phyloP scores from a whole-genome alignment of 2,113 vertebrate genomes.

The Zosterops japonicus region DNA sequence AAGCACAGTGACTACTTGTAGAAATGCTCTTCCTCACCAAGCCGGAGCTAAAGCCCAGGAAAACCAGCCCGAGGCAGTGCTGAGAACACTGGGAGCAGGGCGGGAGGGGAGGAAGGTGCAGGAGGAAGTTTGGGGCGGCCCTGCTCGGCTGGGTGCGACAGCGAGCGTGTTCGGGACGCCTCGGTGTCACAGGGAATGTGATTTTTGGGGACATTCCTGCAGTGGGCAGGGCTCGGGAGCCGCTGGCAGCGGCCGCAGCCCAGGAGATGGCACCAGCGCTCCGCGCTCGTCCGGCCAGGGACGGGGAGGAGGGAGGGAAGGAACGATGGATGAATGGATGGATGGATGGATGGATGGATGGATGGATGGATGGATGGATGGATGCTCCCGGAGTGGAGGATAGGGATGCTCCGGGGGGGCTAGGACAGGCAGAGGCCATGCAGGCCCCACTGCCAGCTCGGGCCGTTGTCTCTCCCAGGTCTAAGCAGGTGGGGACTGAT shows the following conservation, averaged over 20 bases:
- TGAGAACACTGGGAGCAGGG: neutral
- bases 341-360: no score
- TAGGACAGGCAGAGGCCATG: neutral
- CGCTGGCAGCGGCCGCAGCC: neutral
- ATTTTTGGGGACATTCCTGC: rapidly evolving
- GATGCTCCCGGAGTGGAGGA: neutral
- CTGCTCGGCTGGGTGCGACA: neutral
- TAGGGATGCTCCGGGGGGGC: neutral
- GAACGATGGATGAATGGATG: neutral
- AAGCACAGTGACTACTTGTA: neutral
- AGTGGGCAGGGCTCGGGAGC: neutral
- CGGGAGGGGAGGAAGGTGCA: neutral
- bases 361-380: neutral
- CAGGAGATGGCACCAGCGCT: conserved; percentile 58
- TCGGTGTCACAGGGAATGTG: rapidly evolving
- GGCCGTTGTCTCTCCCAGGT: neutral
- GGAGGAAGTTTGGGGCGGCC: neutral
- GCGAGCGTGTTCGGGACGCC: rapidly evolving
- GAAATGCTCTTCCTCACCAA: neutral
- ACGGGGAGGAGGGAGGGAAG: neutral
- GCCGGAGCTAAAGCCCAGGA: neutral
- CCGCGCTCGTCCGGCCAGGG: neutral
- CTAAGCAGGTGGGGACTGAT: neutral
- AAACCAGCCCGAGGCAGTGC: neutral
- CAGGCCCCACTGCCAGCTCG: neutral